Conservation (phyloP, 2,113 vertebrate species). For the Chaetorhynchus papuensis region DNA sequence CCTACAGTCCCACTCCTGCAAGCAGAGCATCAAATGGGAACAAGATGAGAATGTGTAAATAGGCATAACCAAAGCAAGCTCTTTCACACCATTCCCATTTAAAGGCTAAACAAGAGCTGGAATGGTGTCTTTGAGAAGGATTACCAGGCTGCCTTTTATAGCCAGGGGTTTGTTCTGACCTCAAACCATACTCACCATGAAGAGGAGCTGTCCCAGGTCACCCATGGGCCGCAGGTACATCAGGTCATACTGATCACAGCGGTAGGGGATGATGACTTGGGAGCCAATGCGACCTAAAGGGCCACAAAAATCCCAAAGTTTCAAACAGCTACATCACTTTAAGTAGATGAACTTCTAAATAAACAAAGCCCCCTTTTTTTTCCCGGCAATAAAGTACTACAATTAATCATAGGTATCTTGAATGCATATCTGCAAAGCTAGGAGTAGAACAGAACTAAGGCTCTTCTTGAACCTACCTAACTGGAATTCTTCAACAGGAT, state of each 20-base stretch:
- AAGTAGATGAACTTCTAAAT: not conserved
- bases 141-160: not conserved
- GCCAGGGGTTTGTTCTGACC: not conserved
- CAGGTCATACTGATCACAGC: constrained; percentile 87
- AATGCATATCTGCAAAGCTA: not conserved
- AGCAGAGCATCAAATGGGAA: not conserved
- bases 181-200: constrained; percentile 78
- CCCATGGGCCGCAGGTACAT: constrained; percentile 93
- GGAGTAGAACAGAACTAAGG: not conserved
- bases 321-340: not conserved
- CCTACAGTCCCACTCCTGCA: constrained; percentile 87
- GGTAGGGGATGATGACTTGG: constrained; percentile 88
- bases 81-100: not conserved
- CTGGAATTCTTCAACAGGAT: not conserved
- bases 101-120: not conserved
- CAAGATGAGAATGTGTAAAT: not conserved
- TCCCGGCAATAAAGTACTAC: not conserved
- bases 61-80: not conserved
- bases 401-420: not conserved
- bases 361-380: not conserved
- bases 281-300: constrained; percentile 87
- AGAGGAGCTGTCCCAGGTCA: constrained; percentile 91
- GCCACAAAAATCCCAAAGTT: not conserved
- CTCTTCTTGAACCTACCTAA: not conserved
- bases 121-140: not conserved